Evolutionary conservation across 2,113 vertebrate genomes (phyloP), one percentile per base, ranked within the genome.

Genomic region (Clarias gariepinus): DNA sequence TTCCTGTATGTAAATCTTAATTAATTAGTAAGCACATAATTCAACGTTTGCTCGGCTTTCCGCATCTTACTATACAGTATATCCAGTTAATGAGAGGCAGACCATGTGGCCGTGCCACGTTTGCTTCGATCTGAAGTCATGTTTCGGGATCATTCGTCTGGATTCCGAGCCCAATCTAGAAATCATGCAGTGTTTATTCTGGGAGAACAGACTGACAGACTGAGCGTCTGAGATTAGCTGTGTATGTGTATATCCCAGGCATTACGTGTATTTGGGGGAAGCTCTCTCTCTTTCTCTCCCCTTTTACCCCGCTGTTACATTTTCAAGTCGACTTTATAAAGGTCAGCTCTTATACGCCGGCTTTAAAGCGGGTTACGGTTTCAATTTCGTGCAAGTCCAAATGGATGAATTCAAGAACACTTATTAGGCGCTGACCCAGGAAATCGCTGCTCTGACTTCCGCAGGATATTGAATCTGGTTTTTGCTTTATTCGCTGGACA

Each of bases 391-490:
- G 52, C 82, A 33, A 47, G 55, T 74, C 16, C 10, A 19, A 60
- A 36, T 15, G 16, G 55, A 61, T 61, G 69, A 41, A 74, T 57
- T 41, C 69, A n/a, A 57, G 21, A 47, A 41, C 11, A 57, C 30
- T 55, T 41, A 58, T 57, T 73, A 71, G 66, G 10, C 68, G 2
- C 12, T 57, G 82, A 83, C 66, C 82, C n/a, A 25, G 66, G 30
- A 71, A 71, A 71, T 73, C 61, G 23, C 69, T 61, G 25, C 13
- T 57, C 8, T 76, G 82, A 60, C 82, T 84, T 73, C 10, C 41
- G 55, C 82, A 57, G 82, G 12, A 58, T 84, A 74, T 84, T 41
- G 57, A 74, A 55, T 74, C 28, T 2, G 13, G 10, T 5, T 3
- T 28, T 84, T 33, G 0, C 5, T 36, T 18, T 36, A 73, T 58